Conservation (phyloP, 2,797 vertebrate species). For the Acanthis flammea region DNA sequence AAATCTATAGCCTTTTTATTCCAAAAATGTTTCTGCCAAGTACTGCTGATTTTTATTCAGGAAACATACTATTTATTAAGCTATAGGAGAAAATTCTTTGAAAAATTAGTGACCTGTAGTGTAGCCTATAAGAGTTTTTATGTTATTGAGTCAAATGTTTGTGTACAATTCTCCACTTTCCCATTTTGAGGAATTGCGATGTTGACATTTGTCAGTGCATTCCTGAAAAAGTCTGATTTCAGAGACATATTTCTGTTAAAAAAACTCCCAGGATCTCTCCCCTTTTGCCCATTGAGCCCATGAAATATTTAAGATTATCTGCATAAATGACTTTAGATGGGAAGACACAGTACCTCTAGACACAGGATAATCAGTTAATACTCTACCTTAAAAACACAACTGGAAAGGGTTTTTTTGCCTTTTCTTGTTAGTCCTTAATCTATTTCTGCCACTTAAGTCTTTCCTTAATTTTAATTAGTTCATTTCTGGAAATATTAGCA, state of each 20-base stretch:
- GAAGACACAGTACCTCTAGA: neutral
- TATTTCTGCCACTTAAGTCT: neutral
- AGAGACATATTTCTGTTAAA: neutral
- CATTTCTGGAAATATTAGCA: neutral
- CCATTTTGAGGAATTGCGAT: neutral
- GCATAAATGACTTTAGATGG: rapidly evolving
- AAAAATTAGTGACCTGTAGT: neutral
- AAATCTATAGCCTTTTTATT: slow-evolving; percentile 22
- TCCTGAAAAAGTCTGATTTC: neutral
- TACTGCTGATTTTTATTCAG: neutral
- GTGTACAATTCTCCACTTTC: neutral
- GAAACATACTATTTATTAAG: neutral
- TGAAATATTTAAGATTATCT: neutral
- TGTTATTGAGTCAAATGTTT: neutral
- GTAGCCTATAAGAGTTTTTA: neutral
- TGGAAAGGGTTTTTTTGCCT: neutral
- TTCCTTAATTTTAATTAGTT: neutral
- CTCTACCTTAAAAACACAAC: neutral
- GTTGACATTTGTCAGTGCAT: neutral
- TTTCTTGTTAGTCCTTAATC: neutral
- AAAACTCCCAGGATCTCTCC: neutral
- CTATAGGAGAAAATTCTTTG: neutral
- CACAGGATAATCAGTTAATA: neutral
- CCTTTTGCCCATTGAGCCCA: neutral
- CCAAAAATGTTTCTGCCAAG: slow-evolving; percentile 32